Evolutionary conservation across 1,140 invertebrate species (phyloP).

Genomic region (Drosophila pachea): DNA sequence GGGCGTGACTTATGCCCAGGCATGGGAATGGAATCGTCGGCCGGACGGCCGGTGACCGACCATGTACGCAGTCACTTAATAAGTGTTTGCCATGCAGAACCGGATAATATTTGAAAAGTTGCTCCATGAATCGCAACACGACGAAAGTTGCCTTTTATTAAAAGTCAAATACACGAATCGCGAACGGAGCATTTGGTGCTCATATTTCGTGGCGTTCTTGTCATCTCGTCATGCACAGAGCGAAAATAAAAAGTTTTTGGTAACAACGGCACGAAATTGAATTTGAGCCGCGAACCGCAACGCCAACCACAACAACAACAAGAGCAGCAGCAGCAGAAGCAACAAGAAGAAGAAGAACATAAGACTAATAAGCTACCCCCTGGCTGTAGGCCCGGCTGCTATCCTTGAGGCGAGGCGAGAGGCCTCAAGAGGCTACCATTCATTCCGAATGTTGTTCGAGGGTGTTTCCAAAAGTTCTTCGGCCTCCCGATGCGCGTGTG

Average conservation of each 20-base stretch:
- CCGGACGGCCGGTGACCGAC: constrained; percentile 18
- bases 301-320: constrained; percentile 21
- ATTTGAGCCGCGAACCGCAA: constrained; percentile 50
- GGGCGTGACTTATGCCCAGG: constrained; percentile 55
- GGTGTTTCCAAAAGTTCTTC: constrained; percentile 39
- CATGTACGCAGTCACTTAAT: constrained; percentile 63
- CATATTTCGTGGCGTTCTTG: constrained; percentile 19
- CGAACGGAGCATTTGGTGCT: not conserved
- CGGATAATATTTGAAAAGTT: constrained; percentile 39
- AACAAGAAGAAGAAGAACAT: constrained; percentile 29
- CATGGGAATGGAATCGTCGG: constrained; percentile 47
- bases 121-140: constrained; percentile 10
- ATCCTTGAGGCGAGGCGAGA: constrained; percentile 10
- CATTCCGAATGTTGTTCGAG: constrained; percentile 34
- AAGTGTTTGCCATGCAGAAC: constrained; percentile 41
- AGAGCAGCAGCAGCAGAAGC: constrained; percentile 22
- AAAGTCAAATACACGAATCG: constrained; percentile 33
- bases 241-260: constrained; percentile 25
- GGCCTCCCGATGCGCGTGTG: not conserved
- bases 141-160: constrained; percentile 43
- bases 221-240: constrained; percentile 33
- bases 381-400: constrained; percentile 28
- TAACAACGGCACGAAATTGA: constrained; percentile 44
- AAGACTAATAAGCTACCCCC: constrained; percentile 47
- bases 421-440: constrained; percentile 11